Conservation (phyloP, 2,113 vertebrate species). For the Corythoichthys haematopterus region DNA sequence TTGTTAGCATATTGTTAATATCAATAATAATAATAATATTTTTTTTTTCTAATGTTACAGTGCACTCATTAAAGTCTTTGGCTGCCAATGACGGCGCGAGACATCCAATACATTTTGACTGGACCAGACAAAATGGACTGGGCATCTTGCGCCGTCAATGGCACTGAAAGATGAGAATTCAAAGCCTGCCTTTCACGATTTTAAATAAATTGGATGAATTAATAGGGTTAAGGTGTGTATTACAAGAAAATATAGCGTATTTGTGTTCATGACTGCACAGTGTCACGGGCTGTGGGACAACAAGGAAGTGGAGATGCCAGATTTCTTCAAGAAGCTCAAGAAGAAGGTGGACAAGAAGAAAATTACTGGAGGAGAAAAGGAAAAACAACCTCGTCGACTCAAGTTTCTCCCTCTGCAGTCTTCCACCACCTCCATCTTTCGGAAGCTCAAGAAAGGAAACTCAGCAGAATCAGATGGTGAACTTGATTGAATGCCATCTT, state of each 20-base stretch:
- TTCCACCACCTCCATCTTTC: conserved; percentile 58
- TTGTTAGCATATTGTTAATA: no score
- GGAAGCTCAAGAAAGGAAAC: conserved; percentile 29
- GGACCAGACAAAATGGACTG: no score
- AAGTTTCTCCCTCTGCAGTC: conserved; percentile 63
- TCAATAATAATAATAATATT: no score
- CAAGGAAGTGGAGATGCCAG: conserved; percentile 69
- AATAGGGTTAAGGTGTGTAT: background rate
- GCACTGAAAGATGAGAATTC: background rate
- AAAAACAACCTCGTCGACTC: conserved; percentile 27
- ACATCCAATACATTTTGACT: no score
- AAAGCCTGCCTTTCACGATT: no score
- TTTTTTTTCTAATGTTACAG: no score
- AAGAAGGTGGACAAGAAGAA: conserved; percentile 69
- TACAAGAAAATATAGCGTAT: background rate
- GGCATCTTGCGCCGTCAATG: no score
- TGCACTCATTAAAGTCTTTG: no score
- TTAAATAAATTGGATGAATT: no score
- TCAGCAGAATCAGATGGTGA: conserved; percentile 49
- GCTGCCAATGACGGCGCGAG: no score
- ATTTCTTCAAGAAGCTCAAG: conserved; percentile 71
- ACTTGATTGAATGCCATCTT: background rate
- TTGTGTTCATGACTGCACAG: conserved; percentile 38
- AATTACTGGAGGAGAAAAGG: conserved; percentile 44
- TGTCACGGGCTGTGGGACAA: conserved; percentile 79